Percentiles rank a stretch among this genome's conserved stretches.
Conservation (phyloP, 2,797 vertebrate species). For the Danio jaintianensis region DNA sequence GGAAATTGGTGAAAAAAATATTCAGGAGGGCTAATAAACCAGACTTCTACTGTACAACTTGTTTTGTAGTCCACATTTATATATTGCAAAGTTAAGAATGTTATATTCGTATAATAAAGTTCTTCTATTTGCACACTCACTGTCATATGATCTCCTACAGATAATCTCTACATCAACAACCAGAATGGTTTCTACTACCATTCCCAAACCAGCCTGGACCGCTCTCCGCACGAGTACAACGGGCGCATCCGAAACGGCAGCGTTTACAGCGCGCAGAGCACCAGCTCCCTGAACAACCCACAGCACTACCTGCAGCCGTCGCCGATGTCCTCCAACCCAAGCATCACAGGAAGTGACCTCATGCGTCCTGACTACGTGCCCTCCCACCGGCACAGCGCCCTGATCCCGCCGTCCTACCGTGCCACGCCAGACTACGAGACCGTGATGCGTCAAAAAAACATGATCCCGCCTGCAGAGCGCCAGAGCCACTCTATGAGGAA, state of each 20-base stretch:
- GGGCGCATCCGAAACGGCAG: slow-evolving; percentile 93
- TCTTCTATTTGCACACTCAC: too few relatives aligned
- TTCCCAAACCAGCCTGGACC: slow-evolving; percentile 96
- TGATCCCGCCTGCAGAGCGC: slow-evolving; percentile 83
- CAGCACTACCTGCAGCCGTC: slow-evolving; percentile 95
- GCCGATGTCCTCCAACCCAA: slow-evolving; percentile 97
- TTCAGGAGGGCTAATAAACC: too few relatives aligned
- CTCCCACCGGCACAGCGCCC: slow-evolving; percentile 91
- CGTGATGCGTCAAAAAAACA: slow-evolving; percentile 93
- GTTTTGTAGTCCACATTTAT: too few relatives aligned
- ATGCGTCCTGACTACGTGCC: slow-evolving; percentile 91
- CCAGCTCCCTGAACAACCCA: slow-evolving; percentile 93
- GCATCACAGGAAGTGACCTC: slow-evolving; percentile 93
- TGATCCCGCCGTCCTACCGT: slow-evolving; percentile 95
- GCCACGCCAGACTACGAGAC: slow-evolving; percentile 97
- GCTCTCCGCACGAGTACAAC: slow-evolving; percentile 87
- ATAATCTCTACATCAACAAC: slow-evolving; percentile 94
- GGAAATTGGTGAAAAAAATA: too few relatives aligned
- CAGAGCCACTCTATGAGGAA: slow-evolving; percentile 97
- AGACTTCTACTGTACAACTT: too few relatives aligned
- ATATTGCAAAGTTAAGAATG: too few relatives aligned
- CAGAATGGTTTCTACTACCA: slow-evolving; percentile 97
- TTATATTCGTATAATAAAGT: too few relatives aligned
- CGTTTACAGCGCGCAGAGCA: slow-evolving; percentile 97
- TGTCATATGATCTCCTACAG: slow-evolving; percentile 70